Evolutionary conservation across 2,888 invertebrate species (phyloP).

Genomic region (Syrphus vitripennis): DNA sequence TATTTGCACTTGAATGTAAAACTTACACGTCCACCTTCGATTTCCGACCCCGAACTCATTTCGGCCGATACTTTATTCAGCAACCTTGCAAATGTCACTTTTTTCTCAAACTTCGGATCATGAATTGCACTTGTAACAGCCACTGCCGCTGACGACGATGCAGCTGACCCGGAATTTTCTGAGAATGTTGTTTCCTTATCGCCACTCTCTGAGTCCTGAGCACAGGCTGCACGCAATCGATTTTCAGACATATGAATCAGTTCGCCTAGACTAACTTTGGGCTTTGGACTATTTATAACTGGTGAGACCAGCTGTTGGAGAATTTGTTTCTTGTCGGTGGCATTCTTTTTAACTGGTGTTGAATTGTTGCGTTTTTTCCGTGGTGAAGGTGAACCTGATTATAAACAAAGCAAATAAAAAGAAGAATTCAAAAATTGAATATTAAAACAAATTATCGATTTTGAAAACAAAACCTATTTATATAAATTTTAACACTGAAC

Average conservation of each 20-base stretch:
- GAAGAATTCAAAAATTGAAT: background rate
- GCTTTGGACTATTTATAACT: conserved; percentile 83
- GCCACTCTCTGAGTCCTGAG: conserved; percentile 81
- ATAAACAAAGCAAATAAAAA: background rate
- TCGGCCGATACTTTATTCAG: conserved; percentile 89
- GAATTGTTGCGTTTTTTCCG: conserved; percentile 91
- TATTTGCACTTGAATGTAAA: too few relatives aligned
- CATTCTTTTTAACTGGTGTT: conserved; percentile 89
- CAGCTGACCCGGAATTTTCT: conserved; percentile 82
- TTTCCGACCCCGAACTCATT: conserved; percentile 89
- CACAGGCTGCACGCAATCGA: conserved; percentile 82
- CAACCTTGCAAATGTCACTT: conserved; percentile 89
- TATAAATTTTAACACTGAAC: conserved; percentile 53
- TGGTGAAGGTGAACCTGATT: conserved; percentile 88
- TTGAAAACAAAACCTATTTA: background rate
- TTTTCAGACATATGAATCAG: conserved; percentile 88
- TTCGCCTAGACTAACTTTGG: conserved; percentile 85
- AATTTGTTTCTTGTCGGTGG: conserved; percentile 90
- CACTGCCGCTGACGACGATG: conserved; percentile 81
- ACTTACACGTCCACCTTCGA: conserved; percentile 83
- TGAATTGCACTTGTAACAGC: conserved; percentile 83
- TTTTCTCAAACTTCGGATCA: conserved; percentile 89
- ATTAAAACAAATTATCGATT: background rate
- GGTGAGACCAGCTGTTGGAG: conserved; percentile 89
- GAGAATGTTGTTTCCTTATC: conserved; percentile 85